phyloP scores from a whole-genome alignment of 2,888 invertebrate genomes.

The Tholera decimalis region DNA sequence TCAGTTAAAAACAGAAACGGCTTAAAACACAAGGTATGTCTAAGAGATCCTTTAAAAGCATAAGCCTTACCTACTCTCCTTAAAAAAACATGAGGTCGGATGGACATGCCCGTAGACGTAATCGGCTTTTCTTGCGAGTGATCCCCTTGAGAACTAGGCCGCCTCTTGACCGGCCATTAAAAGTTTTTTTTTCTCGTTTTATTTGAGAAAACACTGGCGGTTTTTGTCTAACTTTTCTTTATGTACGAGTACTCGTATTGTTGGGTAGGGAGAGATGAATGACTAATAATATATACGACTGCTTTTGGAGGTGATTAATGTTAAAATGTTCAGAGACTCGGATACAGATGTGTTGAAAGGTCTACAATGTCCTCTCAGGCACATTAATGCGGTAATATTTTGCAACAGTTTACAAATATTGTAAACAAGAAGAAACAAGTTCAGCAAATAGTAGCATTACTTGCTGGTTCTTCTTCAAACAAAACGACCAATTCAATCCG shows the following conservation, averaged over 20 bases:
- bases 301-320: background rate
- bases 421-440: too few relatives aligned
- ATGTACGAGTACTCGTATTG: too few relatives aligned
- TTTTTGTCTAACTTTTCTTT: constrained; percentile 40
- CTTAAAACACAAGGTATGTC: background rate
- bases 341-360: too few relatives aligned
- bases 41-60: constrained; percentile 24
- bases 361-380: too few relatives aligned
- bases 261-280: constrained; percentile 4
- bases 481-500: too few relatives aligned
- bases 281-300: too few relatives aligned
- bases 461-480: too few relatives aligned
- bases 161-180: constrained; percentile 54
- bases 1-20: constrained; percentile 24
- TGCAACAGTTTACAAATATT: too few relatives aligned
- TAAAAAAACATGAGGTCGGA: constrained; percentile 26
- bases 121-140: constrained; percentile 57
- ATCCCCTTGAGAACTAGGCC: constrained; percentile 36
- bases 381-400: too few relatives aligned
- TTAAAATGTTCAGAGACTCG: background rate
- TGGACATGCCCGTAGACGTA: constrained; percentile 34
- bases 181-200: constrained; percentile 51
- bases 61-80: background rate
- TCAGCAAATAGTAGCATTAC: too few relatives aligned
- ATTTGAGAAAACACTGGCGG: constrained; percentile 27